Evolutionary conservation across 2,888 invertebrate species (phyloP), one percentile per base, ranked within the genome.

Genomic region (Xanthorhoe spadicearia): DNA sequence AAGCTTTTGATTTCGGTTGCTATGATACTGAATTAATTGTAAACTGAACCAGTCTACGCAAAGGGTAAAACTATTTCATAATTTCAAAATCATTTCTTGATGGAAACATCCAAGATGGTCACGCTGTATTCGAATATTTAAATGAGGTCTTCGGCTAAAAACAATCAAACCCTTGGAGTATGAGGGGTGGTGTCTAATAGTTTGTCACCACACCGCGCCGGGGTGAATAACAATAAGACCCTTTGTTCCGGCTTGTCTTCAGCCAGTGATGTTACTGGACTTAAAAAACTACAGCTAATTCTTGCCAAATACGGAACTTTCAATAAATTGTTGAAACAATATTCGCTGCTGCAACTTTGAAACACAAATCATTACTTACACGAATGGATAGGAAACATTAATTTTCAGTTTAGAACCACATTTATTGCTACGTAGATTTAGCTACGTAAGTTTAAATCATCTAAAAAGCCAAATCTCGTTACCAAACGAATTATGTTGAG

Each of bases 141-240:
- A 78, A 78, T 82, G 68, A 70, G 72, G 71, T 82, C 82, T 78
- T 77, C 73, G 75, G 69, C 75, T 80, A 78, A 80, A 85, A 86
- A 84, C 86, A 84, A 87, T 85, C 79, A 82, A 79, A 74, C 69
- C 74, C 77, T 76, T 83, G 83, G 83, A 82, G 82, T 77, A 74
- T 83, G 82, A 83, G 82, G 82, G 83, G 83, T 77, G 83, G 78
- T 81, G 80, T 79, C 86, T 84, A 86, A 85, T 86, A 86, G 87
- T 87, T 86, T 87, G 90, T 89, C 87, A 85, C 81, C 77, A 74
- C 75, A 80, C 82, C 80, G 78, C 82, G 82, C 78, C 78, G 85
- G 91, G 92, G 90, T 91, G 91, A 89, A 91, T 91, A 91, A 91
- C 89, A 92, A 92, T 91, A 90, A 87, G 88, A 83, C 82, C 87